Evolutionary conservation across 2,888 invertebrate species (phyloP).

Genomic region (Ochlodes sylvanus): DNA sequence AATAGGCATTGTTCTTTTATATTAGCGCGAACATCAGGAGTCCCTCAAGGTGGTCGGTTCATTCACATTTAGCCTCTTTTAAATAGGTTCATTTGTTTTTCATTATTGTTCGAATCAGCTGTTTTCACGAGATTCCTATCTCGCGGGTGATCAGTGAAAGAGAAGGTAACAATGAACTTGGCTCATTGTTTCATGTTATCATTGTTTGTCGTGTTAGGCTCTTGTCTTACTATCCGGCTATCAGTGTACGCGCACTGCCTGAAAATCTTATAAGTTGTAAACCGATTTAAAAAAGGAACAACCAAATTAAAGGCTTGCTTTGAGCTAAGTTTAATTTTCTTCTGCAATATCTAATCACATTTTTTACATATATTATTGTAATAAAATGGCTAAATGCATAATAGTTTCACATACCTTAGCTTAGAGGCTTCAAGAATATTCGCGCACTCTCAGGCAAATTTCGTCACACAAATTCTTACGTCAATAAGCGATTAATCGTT

Average conservation of each 20-base stretch:
- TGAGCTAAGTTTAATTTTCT: too few species aligned
- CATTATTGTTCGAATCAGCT: constrained; percentile 80
- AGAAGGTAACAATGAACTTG: constrained; percentile 68
- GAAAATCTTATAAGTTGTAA: too few species aligned
- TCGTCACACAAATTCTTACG: too few species aligned
- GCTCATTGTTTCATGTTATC: constrained; percentile 59
- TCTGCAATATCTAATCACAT: too few species aligned
- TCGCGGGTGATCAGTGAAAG: constrained; percentile 71
- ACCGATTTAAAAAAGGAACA: too few species aligned
- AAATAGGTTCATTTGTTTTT: constrained; percentile 81
- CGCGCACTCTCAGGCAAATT: too few species aligned
- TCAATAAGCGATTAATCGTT: background rate
- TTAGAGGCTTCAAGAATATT: too few species aligned
- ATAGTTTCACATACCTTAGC: too few species aligned
- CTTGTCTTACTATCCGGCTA: constrained; percentile 1
- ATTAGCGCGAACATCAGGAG: constrained; percentile 80
- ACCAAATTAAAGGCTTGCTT: too few species aligned
- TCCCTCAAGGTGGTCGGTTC: constrained; percentile 78
- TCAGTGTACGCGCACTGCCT: too few species aligned
- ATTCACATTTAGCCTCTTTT: constrained; percentile 77
- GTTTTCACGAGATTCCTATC: constrained; percentile 76
- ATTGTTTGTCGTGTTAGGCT: constrained; percentile 48
- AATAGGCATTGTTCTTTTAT: constrained; percentile 84
- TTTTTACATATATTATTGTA: too few species aligned
- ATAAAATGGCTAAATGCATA: too few species aligned